Conservation (phyloP, 2,113 vertebrate genomes). For the Oncorhynchus tshawytscha region DNA sequence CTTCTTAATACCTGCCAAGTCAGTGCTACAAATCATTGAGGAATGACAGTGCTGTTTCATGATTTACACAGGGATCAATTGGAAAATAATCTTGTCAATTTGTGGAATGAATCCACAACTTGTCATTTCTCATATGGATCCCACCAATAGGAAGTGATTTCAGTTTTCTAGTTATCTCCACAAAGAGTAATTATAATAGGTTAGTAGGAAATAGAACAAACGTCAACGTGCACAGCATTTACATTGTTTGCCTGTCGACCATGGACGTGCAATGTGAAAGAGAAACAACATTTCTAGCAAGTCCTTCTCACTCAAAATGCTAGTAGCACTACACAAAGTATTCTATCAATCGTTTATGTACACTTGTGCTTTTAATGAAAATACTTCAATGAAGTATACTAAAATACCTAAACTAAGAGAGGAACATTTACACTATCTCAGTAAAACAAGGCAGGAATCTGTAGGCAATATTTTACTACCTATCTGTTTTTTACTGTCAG, state of each 20-base stretch:
- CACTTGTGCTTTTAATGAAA: slow-evolving; percentile 41
- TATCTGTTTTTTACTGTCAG: background rate
- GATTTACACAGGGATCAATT: background rate
- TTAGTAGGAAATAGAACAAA: slow-evolving; percentile 29
- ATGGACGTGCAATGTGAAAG: slow-evolving; percentile 4
- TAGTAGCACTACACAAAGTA: background rate
- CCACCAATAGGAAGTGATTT: background rate
- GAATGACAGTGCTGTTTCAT: background rate
- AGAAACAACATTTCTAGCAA: background rate
- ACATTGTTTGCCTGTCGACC: slow-evolving; percentile 11
- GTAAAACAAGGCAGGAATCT: slow-evolving; percentile 7
- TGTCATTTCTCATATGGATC: background rate
- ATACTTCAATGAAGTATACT: slow-evolving; percentile 41
- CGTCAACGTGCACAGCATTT: slow-evolving; percentile 34
- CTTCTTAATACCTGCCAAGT: background rate
- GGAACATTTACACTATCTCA: slow-evolving; percentile 40
- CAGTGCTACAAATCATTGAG: background rate
- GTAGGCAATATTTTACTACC: background rate
- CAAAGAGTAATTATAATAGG: slow-evolving; percentile 2
- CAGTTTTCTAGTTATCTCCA: background rate
- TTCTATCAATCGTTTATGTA: slow-evolving; percentile 23
- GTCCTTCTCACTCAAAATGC: background rate
- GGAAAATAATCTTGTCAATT: background rate
- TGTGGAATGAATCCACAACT: background rate
- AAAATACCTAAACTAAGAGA: slow-evolving; percentile 39